Base-by-base conservation (phyloP, 2,113 vertebrate species). In the Reinhardtius hippoglossoides region DNA sequence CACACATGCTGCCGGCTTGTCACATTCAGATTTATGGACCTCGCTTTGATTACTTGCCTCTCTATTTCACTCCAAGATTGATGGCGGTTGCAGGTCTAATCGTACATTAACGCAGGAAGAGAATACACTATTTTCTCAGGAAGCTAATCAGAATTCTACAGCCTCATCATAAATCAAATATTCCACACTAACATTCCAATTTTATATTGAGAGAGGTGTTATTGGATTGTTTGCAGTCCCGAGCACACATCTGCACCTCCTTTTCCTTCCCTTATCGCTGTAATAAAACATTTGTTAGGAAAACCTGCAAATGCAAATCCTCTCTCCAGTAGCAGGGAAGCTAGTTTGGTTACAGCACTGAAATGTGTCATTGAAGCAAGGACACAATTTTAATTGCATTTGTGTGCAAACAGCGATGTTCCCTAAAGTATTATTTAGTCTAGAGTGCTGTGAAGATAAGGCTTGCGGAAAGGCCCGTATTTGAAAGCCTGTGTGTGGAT, bases 21-120 rank as follows among this genome's bases (percentile, higher is more conserved):
- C 84, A 65, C 31, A 18, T 73, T 82, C 86, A 88, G 90, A 92
- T 91, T 92, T 88, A 90, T 90, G 80, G 77, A 82, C 76, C 84
- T 76, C 12, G 4, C 68, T 92, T 78, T 91, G 82, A 90, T 90
- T 88, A 84, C 80, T 68, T 21, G 76, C 74, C 52, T 82, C 80
- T 87, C 62, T 81, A 46, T 87, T 92, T 83, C 80, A 52, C 64
- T 65, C 64, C 21, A 50, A 70, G 85, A 89, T 89, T 81, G 70
- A 92, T 92, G 82, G 74, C 73, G 71, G 67, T 82, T 55, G 62
- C 78, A 44, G 52, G 80, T 82, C 72, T 90, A 89, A 92, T 90
- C 78, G 78, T 77, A 90, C 84, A 89, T 90, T 91, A 90, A 84
- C 55, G 46, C 63, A 62, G 68, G 40, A 50, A 69, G 80, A 84